Conservation (phyloP, 2,113 vertebrate genomes). For the Larimichthys polyactis region DNA sequence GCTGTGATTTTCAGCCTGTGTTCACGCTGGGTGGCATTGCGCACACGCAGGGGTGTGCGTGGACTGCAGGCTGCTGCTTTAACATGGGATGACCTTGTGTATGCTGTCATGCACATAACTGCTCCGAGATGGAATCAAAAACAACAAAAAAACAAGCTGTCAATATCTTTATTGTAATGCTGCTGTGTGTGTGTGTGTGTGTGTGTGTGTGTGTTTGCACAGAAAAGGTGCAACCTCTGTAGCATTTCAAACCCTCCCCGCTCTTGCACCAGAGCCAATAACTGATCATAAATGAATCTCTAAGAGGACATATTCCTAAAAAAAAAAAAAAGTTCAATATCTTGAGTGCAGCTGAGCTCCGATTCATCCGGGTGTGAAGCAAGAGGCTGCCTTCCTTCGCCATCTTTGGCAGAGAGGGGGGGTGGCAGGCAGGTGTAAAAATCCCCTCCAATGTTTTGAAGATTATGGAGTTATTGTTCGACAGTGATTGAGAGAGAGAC, state of each 20-base stretch:
- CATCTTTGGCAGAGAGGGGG: not conserved
- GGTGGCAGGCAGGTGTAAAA: not conserved
- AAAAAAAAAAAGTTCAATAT: not conserved
- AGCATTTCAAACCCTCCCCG: not conserved
- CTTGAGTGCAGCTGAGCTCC: not conserved
- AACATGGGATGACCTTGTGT: slow-evolving; percentile 48
- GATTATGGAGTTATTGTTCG: slow-evolving; percentile 6
- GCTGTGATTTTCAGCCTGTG: slow-evolving; percentile 37
- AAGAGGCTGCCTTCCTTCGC: not conserved
- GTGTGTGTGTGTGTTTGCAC: not conserved
- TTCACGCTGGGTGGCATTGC: slow-evolving; percentile 40
- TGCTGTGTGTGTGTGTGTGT: not conserved
- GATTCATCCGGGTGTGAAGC: not conserved
- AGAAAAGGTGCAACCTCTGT: not conserved
- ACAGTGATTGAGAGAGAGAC: not conserved
- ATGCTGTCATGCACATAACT: not conserved
- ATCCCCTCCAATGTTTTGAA: not conserved
- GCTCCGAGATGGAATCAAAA: not conserved
- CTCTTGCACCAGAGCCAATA: not conserved
- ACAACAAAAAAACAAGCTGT: not conserved
- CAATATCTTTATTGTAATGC: not conserved
- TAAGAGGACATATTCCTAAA: not conserved
- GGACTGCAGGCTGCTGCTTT: not conserved
- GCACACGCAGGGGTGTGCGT: not conserved
- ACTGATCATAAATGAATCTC: not conserved